Evolutionary conservation across 1,140 invertebrate species (phyloP).

Genomic region (Octopus sinensis): DNA sequence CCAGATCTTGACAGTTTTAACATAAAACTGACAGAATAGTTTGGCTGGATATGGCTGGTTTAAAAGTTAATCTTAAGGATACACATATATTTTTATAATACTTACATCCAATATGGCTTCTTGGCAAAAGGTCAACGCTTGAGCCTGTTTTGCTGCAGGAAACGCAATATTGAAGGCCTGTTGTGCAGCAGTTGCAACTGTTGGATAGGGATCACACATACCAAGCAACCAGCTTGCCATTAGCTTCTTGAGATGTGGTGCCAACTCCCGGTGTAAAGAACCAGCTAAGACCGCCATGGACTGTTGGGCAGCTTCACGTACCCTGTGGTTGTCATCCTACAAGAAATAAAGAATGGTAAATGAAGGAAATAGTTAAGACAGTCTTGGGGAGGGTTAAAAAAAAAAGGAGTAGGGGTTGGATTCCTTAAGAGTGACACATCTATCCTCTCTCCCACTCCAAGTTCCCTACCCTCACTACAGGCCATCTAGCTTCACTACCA

Average conservation of each 20-base stretch:
- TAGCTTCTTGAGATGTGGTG: slow-evolving; percentile 73
- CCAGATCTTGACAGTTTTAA: background rate
- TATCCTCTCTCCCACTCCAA: too few relatives aligned
- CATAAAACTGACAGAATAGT: background rate
- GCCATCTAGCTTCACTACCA: too few relatives aligned
- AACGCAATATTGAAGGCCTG: slow-evolving; percentile 71
- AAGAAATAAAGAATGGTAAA: slow-evolving; percentile 17
- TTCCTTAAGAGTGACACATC: too few relatives aligned
- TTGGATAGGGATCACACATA: slow-evolving; percentile 77
- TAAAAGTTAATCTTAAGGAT: too few relatives aligned
- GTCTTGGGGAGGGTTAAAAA: too few relatives aligned
- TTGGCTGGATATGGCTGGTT: too few relatives aligned
- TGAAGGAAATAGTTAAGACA: too few relatives aligned
- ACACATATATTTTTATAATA: background rate
- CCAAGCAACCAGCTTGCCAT: slow-evolving; percentile 67
- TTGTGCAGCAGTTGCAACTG: slow-evolving; percentile 71
- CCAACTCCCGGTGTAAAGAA: slow-evolving; percentile 71
- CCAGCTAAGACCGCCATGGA: slow-evolving; percentile 68
- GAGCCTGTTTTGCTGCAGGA: slow-evolving; percentile 67
- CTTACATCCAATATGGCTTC: slow-evolving; percentile 68
- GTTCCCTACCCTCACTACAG: too few relatives aligned
- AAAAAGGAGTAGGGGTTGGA: too few relatives aligned
- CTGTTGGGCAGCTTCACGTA: slow-evolving; percentile 67
- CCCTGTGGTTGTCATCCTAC: slow-evolving; percentile 74
- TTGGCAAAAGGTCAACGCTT: slow-evolving; percentile 75